Evolutionary conservation across 2,797 vertebrate species (phyloP).

Genomic region (Pipistrellus nathusii): DNA sequence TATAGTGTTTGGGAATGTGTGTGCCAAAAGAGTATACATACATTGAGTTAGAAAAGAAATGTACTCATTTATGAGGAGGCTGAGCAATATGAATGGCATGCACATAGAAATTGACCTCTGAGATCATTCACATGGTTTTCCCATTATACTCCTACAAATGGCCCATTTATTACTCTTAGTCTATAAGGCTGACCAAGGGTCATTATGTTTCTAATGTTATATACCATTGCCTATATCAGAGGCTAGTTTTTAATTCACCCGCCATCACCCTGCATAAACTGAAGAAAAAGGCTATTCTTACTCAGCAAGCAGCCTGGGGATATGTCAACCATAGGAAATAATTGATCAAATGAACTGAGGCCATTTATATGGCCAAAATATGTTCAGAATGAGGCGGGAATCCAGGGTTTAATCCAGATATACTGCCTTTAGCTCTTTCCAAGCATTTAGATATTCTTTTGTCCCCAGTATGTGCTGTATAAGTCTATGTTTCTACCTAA

Average conservation of each 20-base stretch:
- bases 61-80: slow-evolving; percentile 64
- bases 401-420: background rate
- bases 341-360: background rate
- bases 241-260: slow-evolving; percentile 25
- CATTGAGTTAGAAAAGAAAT: slow-evolving; percentile 70
- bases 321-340: background rate
- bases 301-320: background rate
- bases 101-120: slow-evolving; percentile 68
- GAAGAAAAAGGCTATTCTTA: slow-evolving; percentile 55
- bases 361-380: background rate
- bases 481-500: background rate
- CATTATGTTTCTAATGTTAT: slow-evolving; percentile 78
- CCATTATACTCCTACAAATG: slow-evolving; percentile 61
- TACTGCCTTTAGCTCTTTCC: background rate
- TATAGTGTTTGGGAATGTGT: slow-evolving; percentile 63
- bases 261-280: slow-evolving; percentile 11
- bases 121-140: slow-evolving; percentile 72
- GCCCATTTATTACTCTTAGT: slow-evolving; percentile 72
- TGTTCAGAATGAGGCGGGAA: background rate
- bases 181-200: slow-evolving; percentile 63
- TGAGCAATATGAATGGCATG: slow-evolving; percentile 76
- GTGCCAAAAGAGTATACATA: slow-evolving; percentile 43
- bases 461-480: background rate
- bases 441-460: background rate
- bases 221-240: slow-evolving; percentile 58